Conservation (phyloP, 2,888 invertebrate genomes). For the Pollenia angustigena region DNA sequence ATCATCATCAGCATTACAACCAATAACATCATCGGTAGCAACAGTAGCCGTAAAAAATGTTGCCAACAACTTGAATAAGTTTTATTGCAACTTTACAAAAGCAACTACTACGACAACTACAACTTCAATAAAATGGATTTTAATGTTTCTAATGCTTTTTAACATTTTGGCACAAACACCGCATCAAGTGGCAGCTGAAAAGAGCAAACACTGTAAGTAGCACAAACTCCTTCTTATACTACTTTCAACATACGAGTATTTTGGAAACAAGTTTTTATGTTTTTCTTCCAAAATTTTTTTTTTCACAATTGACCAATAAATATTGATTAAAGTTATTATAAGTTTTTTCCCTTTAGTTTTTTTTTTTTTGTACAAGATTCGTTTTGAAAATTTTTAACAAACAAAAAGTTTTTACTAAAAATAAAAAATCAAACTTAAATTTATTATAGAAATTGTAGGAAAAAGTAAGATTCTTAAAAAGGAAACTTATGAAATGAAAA, state of each 20-base stretch:
- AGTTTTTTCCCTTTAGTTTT: conserved; percentile 16
- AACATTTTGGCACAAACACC: conserved; percentile 80
- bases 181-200: conserved; percentile 83
- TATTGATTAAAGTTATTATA: conserved; percentile 70
- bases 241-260: neutral
- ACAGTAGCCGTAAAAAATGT: conserved; percentile 62
- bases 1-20: neutral
- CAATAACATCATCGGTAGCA: conserved; percentile 46
- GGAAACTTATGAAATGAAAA: conserved; percentile 19
- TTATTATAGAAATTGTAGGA: conserved; percentile 19
- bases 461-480: neutral
- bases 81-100: conserved; percentile 65
- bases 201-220: conserved; percentile 84
- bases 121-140: conserved; percentile 81
- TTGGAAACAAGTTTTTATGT: conserved; percentile 22
- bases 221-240: conserved; percentile 23
- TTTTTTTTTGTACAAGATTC: neutral
- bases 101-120: conserved; percentile 64
- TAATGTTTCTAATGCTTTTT: conserved; percentile 82
- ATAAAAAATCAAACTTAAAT: conserved; percentile 23
- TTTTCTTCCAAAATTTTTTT: neutral
- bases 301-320: conserved; percentile 67
- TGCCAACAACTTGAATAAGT: conserved; percentile 69
- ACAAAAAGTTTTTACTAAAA: conserved; percentile 20
- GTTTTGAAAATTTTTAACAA: conserved; percentile 12